These are phyloP conservation scores for Epistrophella euchroma DNA, from an alignment of 2,888 invertebrate genomes.

Conservation along the genomic window DNA sequence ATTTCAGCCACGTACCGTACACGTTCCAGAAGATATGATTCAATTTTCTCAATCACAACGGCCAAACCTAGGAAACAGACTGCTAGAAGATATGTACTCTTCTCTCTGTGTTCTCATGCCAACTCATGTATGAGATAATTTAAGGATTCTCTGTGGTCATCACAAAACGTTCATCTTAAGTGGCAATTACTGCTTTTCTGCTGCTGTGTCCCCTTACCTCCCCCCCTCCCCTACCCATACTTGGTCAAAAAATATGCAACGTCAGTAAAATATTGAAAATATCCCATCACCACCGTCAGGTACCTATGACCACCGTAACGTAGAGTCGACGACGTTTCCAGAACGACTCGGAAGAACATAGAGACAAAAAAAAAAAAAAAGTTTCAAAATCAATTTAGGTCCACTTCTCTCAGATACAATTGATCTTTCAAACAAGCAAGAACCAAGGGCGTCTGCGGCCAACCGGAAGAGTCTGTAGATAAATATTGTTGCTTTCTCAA, in stretches of 20 bases:
- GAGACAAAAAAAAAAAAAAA: conserved; percentile 42
- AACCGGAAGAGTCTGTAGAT: conserved; percentile 75
- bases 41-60: conserved; percentile 67
- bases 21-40: conserved; percentile 70
- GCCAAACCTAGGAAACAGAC: conserved; percentile 26
- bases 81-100: conserved; percentile 5
- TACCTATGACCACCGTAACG: conserved; percentile 43
- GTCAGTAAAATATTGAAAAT: conserved; percentile 64
- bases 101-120: conserved; percentile 13
- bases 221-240: too few species aligned
- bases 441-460: conserved; percentile 66
- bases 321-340: neutral
- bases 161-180: conserved; percentile 70
- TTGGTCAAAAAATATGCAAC: conserved; percentile 55
- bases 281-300: conserved; percentile 34
- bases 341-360: too few species aligned
- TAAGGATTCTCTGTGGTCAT: conserved; percentile 53
- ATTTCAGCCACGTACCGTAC: conserved; percentile 65
- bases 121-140: conserved; percentile 50
- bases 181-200: conserved; percentile 69
- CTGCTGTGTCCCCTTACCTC: neutral
- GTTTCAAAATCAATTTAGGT: conserved; percentile 68
- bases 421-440: conserved; percentile 54
- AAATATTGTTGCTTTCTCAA: conserved; percentile 76
- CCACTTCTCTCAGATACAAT: conserved; percentile 63